Conservation (phyloP, 2,113 vertebrate species). For the Brachyhypopomus gauderio region DNA sequence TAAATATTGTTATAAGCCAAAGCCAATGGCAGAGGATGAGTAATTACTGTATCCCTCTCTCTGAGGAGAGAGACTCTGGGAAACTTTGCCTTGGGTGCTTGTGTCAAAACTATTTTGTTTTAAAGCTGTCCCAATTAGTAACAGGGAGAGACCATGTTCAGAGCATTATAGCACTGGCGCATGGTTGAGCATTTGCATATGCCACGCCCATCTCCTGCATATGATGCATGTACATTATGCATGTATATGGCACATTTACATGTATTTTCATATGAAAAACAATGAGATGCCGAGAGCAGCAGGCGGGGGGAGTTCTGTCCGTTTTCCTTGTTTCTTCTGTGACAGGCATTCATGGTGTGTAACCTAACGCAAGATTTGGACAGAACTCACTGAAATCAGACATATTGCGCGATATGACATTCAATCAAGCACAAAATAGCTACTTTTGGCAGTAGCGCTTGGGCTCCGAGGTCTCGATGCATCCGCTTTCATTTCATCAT, state of each 20-base stretch:
- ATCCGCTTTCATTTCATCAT: slow-evolving; percentile 37
- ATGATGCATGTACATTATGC: no score
- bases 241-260: background rate
- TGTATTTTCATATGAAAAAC: slow-evolving; percentile 7
- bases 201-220: background rate
- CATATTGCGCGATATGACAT: slow-evolving; percentile 46
- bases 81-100: slow-evolving; percentile 50
- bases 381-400: slow-evolving; percentile 34
- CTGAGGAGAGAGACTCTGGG: slow-evolving; percentile 34
- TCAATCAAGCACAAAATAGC: slow-evolving; percentile 54
- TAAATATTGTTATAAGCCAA: slow-evolving; percentile 49
- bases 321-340: background rate
- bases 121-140: slow-evolving; percentile 43
- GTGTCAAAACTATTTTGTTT: slow-evolving; percentile 49
- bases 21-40: slow-evolving; percentile 45
- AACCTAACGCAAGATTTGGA: slow-evolving; percentile 36
- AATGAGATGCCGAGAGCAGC: background rate
- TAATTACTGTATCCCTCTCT: slow-evolving; percentile 53
- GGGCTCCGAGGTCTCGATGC: slow-evolving; percentile 23
- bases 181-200: background rate
- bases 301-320: no score
- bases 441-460: slow-evolving; percentile 30
- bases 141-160: background rate
- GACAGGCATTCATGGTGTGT: slow-evolving; percentile 1
- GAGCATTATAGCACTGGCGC: background rate